Conservation (phyloP, 92 coral and sea anemone genomes). For the Porites evermanni region DNA sequence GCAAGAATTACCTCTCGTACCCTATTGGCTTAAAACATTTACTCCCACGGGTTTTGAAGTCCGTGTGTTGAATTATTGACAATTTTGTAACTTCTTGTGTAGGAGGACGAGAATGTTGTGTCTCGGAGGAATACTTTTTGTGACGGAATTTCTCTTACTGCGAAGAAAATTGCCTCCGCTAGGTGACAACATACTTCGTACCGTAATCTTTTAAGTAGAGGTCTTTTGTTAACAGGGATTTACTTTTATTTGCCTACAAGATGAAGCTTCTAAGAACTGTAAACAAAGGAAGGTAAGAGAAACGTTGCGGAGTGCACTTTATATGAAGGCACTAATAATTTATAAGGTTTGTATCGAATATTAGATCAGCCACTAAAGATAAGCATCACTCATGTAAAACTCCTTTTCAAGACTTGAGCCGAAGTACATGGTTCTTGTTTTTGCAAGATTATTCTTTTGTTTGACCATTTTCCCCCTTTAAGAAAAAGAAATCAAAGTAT, state of each 20-base stretch:
- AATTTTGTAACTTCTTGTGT: constrained; percentile 24
- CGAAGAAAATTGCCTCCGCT: not conserved
- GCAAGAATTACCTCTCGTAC: not conserved
- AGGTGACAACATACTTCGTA: not conserved
- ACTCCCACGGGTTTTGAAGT: constrained; percentile 26
- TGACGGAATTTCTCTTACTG: not conserved
- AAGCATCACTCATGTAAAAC: not conserved
- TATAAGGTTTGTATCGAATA: constrained; percentile 56
- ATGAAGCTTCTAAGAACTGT: constrained; percentile 56
- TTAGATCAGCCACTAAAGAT: constrained; percentile 21
- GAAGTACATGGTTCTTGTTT: not conserved
- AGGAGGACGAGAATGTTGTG: constrained; percentile 26
- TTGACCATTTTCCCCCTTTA: too few species aligned
- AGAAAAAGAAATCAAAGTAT: not conserved
- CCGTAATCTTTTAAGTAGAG: not conserved
- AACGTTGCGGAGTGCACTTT: constrained; percentile 47
- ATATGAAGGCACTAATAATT: constrained; percentile 41
- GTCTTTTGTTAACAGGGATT: not conserved
- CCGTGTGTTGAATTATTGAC: constrained; percentile 36
- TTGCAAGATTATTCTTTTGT: not conserved
- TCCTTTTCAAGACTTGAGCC: not conserved
- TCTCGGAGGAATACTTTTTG: constrained; percentile 9
- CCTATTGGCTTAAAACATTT: constrained; percentile 9
- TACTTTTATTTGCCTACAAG: not conserved
- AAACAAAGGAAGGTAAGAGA: constrained; percentile 52